Conservation (phyloP, 2,797 vertebrate genomes). For the Dendrocincla tyrannina region DNA sequence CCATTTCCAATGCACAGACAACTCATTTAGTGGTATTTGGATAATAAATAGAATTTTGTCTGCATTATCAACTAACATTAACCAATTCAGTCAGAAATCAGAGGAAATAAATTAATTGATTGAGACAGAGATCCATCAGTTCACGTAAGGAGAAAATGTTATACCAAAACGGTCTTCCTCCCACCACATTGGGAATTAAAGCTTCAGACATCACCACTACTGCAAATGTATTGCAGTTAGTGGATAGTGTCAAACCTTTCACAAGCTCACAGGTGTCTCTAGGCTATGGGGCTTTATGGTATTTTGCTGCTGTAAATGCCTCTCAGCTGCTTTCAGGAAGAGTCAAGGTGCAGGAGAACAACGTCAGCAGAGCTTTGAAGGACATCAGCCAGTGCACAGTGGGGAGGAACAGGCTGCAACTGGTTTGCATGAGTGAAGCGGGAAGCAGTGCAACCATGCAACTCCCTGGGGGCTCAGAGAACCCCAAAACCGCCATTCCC, state of each 20-base stretch:
- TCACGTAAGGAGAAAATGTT: background rate
- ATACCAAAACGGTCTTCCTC: background rate
- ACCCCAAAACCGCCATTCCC: fast-evolving
- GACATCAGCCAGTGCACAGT: background rate
- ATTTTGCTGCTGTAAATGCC: background rate
- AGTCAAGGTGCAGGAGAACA: background rate
- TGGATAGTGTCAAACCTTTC: background rate
- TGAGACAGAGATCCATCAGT: background rate
- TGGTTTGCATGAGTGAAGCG: background rate
- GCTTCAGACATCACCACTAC: background rate
- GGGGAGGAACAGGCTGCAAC: background rate
- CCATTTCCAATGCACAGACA: background rate
- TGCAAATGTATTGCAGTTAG: background rate
- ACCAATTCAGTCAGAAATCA: background rate
- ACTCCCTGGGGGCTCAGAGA: fast-evolving
- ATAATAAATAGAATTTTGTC: background rate
- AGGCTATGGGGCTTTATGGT: background rate
- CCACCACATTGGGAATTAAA: background rate
- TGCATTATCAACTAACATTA: background rate
- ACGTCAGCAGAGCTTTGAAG: background rate
- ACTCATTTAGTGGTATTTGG: background rate
- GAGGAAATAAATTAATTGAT: background rate
- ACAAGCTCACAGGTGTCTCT: background rate
- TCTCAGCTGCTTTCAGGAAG: background rate
- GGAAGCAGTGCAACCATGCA: background rate